Percentiles rank a stretch among this genome's conserved stretches.
Conservation (phyloP, 92 coral and sea anemone genomes). For the Scolanthus callimorphus region DNA sequence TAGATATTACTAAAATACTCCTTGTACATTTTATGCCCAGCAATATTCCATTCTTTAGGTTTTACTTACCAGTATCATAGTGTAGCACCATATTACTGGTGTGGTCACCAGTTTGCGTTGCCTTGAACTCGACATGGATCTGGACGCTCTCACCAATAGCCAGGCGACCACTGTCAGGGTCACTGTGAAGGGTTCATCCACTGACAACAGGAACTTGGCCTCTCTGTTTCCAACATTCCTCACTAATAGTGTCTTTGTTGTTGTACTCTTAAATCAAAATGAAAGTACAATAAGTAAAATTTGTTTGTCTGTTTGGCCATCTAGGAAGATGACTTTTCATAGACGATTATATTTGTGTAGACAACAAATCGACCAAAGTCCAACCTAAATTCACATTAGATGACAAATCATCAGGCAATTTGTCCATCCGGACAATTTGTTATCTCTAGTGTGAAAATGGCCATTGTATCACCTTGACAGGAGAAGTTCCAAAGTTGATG, state of each 20-base stretch:
- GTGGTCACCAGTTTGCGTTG: constrained; percentile 83
- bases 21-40: no score
- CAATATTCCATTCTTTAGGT: no score
- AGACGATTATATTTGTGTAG: no score
- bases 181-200: constrained; percentile 85
- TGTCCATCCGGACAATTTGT: no score
- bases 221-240: constrained; percentile 93
- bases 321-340: no score
- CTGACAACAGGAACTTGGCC: constrained; percentile 74
- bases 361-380: no score
- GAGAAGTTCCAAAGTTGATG: constrained; percentile 88
- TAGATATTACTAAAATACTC: no score
- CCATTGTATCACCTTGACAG: constrained; percentile 69
- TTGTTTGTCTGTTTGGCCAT: no score
- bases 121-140: constrained; percentile 89
- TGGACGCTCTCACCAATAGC: constrained; percentile 96
- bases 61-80: constrained; percentile 96
- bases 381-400: no score
- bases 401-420: no score
- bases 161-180: constrained; percentile 91
- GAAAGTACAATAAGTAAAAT: background rate
- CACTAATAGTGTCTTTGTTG: constrained; percentile 87
- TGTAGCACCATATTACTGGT: constrained; percentile 83
- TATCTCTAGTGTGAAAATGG: no score
- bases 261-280: constrained; percentile 46